Evolutionary conservation across 2,888 invertebrate species (phyloP), one percentile per base, ranked within the genome.

Genomic region (Disparrhopalites patrizii): DNA sequence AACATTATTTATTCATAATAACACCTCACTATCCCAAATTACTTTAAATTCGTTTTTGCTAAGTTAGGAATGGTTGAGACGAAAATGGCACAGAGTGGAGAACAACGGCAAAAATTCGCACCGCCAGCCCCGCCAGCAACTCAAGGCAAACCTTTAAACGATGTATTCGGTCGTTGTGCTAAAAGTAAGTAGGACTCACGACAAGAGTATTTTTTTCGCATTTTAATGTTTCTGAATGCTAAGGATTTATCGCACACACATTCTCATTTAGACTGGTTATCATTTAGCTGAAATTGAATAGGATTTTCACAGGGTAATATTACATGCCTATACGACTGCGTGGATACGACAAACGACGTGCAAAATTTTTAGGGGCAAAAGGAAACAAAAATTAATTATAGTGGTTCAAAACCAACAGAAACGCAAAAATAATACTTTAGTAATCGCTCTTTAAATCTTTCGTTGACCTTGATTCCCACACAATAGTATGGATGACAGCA

Each of bases 21-120:
- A 47, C 18, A 10, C 4, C 2, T 50, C 27, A 10, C 27, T 8
- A 3, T 50, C 18, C 25, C 27, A 20, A 43, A 7, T n/a, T n/a
- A n/a, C n/a, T n/a, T n/a, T n/a, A n/a, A 15, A 36, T 36, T 36
- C n/a, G 20, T 43, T 43, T 55, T 10, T 55, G 36, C 13, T 23
- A 57, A 31, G 18, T 4, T 40, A 50, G 62, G 62, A 62, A 62
- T 62, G 62, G 62, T 62, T 10, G 62, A 62, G 15, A 62, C 62
- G 7, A 52, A 52, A 28, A 62, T 62, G 63, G 54, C 55, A n/a
- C 28, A 43, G n/a, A 25, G 28, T 23, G 15, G 23, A 23, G n/a
- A 36, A 30, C 25, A 25, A 25, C 23, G 43, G 28, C 27, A n/a
- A 30, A 13, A 18, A 20, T 43, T 28, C 18, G 54, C 15, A 25